Percentiles rank a stretch among this genome's conserved stretches.
Evolutionary conservation across 2,113 vertebrate species (phyloP).

Genomic region (Xenopus laevis): DNA sequence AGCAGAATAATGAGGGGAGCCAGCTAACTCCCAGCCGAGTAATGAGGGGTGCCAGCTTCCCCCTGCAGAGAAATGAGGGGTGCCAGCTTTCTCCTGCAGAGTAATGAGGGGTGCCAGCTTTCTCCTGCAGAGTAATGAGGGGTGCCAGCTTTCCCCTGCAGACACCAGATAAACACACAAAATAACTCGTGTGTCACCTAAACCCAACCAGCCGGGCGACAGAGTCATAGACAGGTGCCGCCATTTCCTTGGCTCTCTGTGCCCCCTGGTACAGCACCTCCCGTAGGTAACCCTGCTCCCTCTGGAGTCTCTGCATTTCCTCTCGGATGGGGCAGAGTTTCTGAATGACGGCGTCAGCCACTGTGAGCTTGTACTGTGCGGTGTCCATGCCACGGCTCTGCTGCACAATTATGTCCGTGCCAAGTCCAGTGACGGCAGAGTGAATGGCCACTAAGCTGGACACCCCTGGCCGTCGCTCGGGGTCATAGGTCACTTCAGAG

Average conservation of each 20-base stretch:
- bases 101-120: too few species aligned
- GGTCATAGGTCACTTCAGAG: constrained; percentile 88
- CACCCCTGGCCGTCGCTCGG: constrained; percentile 72
- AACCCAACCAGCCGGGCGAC: constrained; percentile 80
- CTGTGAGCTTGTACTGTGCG: constrained; percentile 79
- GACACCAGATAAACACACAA: too few species aligned
- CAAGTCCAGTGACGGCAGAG: constrained; percentile 64
- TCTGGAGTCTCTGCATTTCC: constrained; percentile 75
- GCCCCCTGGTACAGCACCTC: constrained; percentile 71
- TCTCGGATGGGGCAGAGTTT: constrained; percentile 78
- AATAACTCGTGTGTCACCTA: constrained; percentile 55
- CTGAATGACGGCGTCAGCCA: constrained; percentile 82
- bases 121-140: too few species aligned
- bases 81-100: too few species aligned
- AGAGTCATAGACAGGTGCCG: constrained; percentile 72
- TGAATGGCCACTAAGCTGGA: constrained; percentile 89
- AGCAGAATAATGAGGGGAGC: too few species aligned
- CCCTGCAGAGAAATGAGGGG: too few species aligned
- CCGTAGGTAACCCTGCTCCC: constrained; percentile 71
- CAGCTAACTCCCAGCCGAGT: too few species aligned
- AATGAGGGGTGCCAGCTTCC: too few species aligned
- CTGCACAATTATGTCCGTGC: constrained; percentile 70
- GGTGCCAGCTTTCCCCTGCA: too few species aligned
- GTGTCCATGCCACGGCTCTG: constrained; percentile 76
- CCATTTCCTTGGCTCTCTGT: constrained; percentile 75